phyloP scores from a whole-genome alignment of 2,113 vertebrate genomes.

The Triplophysa tibetana region DNA sequence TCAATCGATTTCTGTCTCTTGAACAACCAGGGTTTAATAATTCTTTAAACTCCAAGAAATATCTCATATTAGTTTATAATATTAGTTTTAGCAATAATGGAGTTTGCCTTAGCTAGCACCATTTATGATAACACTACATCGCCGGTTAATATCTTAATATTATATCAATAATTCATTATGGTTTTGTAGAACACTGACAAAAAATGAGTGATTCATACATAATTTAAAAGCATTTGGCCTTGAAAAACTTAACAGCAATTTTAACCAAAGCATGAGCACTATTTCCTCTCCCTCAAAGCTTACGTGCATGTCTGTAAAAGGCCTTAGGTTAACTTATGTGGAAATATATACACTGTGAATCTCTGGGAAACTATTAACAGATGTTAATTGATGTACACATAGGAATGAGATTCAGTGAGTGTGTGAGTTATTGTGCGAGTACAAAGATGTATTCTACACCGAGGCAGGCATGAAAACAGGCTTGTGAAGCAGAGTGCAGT shows the following conservation, averaged over 20 bases:
- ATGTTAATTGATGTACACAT: constrained; percentile 65
- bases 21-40: not conserved
- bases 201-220: constrained; percentile 63
- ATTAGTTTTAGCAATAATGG: not conserved
- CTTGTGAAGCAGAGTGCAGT: constrained; percentile 73
- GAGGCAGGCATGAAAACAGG: constrained; percentile 67
- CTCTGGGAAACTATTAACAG: constrained; percentile 70
- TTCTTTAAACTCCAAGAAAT: not conserved
- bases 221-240: constrained; percentile 56
- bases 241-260: constrained; percentile 62
- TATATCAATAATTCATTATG: constrained; percentile 44
- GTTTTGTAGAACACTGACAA: constrained; percentile 54
- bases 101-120: constrained; percentile 6
- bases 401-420: constrained; percentile 41
- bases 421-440: constrained; percentile 47
- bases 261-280: constrained; percentile 61
- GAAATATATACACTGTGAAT: constrained; percentile 71
- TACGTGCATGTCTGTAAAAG: constrained; percentile 60
- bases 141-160: constrained; percentile 34
- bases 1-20: not conserved
- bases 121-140: constrained; percentile 6
- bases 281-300: constrained; percentile 69
- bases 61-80: not conserved
- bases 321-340: constrained; percentile 68
- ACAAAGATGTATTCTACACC: constrained; percentile 55